phyloP scores from a whole-genome alignment of 2,113 vertebrate genomes.

The Odocoileus hemionus region DNA sequence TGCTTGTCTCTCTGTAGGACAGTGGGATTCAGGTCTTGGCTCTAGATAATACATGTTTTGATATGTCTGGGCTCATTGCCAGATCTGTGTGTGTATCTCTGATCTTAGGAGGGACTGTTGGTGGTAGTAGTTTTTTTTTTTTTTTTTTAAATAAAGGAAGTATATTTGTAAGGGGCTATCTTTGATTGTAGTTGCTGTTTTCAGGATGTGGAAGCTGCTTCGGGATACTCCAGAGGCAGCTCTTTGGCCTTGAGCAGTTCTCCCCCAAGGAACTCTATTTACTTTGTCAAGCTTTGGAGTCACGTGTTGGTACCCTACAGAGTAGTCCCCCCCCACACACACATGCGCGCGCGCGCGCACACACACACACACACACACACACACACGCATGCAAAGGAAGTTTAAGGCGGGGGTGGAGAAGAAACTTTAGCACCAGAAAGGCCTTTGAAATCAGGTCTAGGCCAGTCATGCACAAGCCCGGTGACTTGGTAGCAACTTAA shows the following conservation, averaged over 20 bases:
- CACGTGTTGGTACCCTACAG: neutral
- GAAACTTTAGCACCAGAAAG: neutral
- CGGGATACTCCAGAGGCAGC: constrained; percentile 39
- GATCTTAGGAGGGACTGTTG: constrained; percentile 28
- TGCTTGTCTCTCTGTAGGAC: constrained; percentile 65
- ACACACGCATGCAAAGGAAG: neutral
- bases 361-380: neutral
- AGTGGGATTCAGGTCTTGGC: constrained; percentile 72
- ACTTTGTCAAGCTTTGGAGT: neutral
- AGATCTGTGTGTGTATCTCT: constrained; percentile 38
- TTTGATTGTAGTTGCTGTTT: constrained; percentile 63
- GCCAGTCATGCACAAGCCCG: neutral
- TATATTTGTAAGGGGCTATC: constrained; percentile 71
- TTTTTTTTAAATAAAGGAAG: constrained; percentile 46
- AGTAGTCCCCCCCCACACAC: neutral
- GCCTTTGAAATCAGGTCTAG: neutral
- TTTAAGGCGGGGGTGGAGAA: neutral
- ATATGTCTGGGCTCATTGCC: constrained; percentile 73
- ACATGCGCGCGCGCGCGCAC: neutral
- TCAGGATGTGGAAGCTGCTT: constrained; percentile 62
- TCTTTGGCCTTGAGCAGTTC: constrained; percentile 24
- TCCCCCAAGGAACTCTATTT: neutral
- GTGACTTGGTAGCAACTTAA: neutral
- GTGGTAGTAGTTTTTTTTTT: neutral
- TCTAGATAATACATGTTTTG: constrained; percentile 74